Percentiles rank a stretch among this genome's conserved stretches.
These are phyloP conservation scores for Penaeus vannamei DNA, from an alignment of 1,140 invertebrate genomes.

Conservation along the genomic window DNA sequence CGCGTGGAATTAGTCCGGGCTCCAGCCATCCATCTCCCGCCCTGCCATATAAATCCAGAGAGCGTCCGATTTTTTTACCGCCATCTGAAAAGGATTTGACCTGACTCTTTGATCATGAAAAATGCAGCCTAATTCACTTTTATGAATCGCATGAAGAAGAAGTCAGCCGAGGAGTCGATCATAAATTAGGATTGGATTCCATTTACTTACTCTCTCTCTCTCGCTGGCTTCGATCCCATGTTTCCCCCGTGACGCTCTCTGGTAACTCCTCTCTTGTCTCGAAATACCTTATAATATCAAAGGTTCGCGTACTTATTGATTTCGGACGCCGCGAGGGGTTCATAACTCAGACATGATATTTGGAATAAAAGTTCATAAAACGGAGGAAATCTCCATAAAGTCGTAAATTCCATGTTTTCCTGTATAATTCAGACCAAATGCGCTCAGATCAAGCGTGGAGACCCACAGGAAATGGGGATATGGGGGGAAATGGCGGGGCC, in stretches of 20 bases:
- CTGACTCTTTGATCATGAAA: constrained; percentile 60
- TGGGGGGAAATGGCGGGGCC: not conserved
- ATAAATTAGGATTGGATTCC: constrained; percentile 30
- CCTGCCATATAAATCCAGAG: constrained; percentile 44
- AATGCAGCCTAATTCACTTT: constrained; percentile 62
- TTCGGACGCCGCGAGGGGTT: no score
- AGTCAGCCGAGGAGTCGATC: constrained; percentile 20
- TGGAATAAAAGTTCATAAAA: constrained; percentile 32
- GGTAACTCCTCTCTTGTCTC: no score
- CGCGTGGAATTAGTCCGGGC: not conserved
- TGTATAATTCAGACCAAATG: constrained; percentile 65
- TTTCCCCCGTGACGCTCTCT: no score
- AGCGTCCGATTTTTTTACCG: constrained; percentile 56
- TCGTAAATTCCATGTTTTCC: constrained; percentile 64
- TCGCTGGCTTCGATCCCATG: no score
- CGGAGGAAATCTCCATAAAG: constrained; percentile 62
- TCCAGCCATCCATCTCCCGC: constrained; percentile 7
- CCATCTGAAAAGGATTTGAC: constrained; percentile 61
- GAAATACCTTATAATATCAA: no score
- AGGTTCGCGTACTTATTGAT: no score
- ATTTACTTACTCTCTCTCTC: not conserved
- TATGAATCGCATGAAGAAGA: constrained; percentile 48
- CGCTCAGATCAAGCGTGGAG: constrained; percentile 62
- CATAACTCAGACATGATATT: no score
- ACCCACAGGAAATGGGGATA: not conserved